These are phyloP conservation scores for Brachyistius frenatus DNA, from an alignment of 2,113 vertebrate species.

Conservation along the genomic window DNA sequence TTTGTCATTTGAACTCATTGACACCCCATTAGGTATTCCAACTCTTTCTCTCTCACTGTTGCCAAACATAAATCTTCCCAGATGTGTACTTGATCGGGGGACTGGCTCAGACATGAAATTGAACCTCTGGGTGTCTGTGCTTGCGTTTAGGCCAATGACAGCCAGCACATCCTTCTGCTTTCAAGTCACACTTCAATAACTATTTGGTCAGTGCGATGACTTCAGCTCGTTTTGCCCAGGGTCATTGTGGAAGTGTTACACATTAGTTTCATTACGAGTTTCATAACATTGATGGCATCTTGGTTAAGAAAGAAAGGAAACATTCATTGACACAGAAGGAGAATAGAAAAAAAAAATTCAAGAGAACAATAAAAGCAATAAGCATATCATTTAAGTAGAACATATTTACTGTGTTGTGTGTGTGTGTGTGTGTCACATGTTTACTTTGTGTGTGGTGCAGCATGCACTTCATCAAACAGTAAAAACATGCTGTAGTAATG, in stretches of 20 bases:
- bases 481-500: slow-evolving; percentile 31
- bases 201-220: background rate
- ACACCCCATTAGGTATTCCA: slow-evolving; percentile 38
- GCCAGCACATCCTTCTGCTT: background rate
- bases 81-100: slow-evolving; percentile 5
- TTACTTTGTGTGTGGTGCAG: slow-evolving; percentile 12
- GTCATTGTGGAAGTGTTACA: background rate
- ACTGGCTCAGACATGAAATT: slow-evolving; percentile 51
- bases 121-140: slow-evolving; percentile 28
- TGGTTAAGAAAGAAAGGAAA: background rate
- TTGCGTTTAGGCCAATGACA: slow-evolving; percentile 5
- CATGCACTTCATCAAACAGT: slow-evolving; percentile 31
- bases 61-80: slow-evolving; percentile 43
- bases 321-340: background rate
- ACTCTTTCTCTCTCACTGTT: slow-evolving; percentile 12
- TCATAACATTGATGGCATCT: background rate
- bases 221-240: background rate
- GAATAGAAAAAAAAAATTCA: background rate
- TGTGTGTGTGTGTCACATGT: slow-evolving; percentile 22
- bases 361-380: background rate
- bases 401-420: background rate
- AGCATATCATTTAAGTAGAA: slow-evolving; percentile 15
- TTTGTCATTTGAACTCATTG: slow-evolving; percentile 47
- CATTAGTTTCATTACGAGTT: background rate
- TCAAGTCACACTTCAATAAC: background rate